Evolutionary conservation across 2,797 vertebrate genomes (phyloP).

Genomic region (Anomalospiza imberbis): DNA sequence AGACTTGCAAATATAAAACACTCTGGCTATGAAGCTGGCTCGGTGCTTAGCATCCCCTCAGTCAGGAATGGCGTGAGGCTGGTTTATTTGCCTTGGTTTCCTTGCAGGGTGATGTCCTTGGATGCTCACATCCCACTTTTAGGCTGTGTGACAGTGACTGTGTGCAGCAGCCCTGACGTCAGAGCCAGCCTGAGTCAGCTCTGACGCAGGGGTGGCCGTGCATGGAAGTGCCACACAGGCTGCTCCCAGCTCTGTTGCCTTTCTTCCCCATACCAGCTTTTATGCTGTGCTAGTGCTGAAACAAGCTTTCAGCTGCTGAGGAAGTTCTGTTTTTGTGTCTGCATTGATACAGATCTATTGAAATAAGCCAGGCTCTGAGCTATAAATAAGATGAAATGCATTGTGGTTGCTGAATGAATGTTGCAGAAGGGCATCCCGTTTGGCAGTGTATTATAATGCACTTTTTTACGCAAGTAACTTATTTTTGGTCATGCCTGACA

Average conservation of each 20-base stretch:
- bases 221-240: background rate
- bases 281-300: background rate
- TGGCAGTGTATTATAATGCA: background rate
- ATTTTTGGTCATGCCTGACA: background rate
- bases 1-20: background rate
- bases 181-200: background rate
- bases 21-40: background rate
- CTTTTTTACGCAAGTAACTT: background rate
- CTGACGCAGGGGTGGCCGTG: background rate
- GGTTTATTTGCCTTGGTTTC: background rate
- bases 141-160: background rate
- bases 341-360: background rate
- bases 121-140: rapidly evolving
- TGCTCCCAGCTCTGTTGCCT: background rate
- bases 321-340: background rate
- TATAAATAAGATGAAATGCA: background rate
- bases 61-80: rapidly evolving
- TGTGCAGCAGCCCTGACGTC: background rate
- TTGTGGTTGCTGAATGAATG: background rate
- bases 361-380: background rate
- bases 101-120: rapidly evolving
- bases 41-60: rapidly evolving
- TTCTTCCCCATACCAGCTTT: rapidly evolving
- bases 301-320: background rate
- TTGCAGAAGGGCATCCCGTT: conserved; percentile 2